Percentiles rank a stretch among this genome's conserved stretches.
Evolutionary conservation across 2,113 vertebrate species (phyloP).

Genomic region (Planiliza haematocheilus): DNA sequence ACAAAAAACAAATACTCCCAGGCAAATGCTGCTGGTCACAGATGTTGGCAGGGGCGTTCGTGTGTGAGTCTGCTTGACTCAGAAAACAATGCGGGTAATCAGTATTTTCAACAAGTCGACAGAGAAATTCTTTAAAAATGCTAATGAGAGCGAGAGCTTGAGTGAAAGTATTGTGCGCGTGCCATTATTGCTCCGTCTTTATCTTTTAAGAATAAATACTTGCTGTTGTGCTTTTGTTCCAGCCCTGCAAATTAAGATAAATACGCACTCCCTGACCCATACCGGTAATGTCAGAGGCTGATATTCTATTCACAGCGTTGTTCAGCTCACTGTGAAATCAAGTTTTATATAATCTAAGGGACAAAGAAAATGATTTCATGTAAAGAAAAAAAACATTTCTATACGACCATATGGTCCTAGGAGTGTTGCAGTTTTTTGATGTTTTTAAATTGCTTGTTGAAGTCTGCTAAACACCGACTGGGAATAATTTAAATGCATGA

Average conservation of each 20-base stretch:
- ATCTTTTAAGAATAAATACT: constrained; percentile 33
- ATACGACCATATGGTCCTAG: neutral
- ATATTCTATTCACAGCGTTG: constrained; percentile 19
- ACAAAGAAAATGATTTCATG: constrained; percentile 7
- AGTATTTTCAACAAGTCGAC: constrained; percentile 42
- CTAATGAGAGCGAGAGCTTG: constrained; percentile 34
- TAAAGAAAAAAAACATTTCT: neutral
- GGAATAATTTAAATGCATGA: too few species aligned
- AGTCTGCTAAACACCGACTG: constrained; percentile 5
- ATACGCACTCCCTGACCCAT: constrained; percentile 41
- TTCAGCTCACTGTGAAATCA: constrained; percentile 24
- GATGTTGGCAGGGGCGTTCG: constrained; percentile 38
- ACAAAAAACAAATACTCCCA: constrained; percentile 42
- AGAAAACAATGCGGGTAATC: constrained; percentile 51
- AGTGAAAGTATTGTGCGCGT: constrained; percentile 5
- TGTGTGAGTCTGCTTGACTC: constrained; percentile 39
- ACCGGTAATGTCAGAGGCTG: constrained; percentile 24
- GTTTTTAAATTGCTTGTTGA: neutral
- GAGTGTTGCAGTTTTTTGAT: neutral
- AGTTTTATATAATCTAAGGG: constrained; percentile 22
- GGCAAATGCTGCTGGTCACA: constrained; percentile 42
- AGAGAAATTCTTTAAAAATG: constrained; percentile 42
- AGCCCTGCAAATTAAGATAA: constrained; percentile 48
- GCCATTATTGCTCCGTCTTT: constrained; percentile 30
- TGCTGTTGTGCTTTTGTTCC: constrained; percentile 29